These are phyloP conservation scores for Sebastes cheni DNA, from an alignment of 2,797 vertebrate species.

Conservation along the genomic window DNA sequence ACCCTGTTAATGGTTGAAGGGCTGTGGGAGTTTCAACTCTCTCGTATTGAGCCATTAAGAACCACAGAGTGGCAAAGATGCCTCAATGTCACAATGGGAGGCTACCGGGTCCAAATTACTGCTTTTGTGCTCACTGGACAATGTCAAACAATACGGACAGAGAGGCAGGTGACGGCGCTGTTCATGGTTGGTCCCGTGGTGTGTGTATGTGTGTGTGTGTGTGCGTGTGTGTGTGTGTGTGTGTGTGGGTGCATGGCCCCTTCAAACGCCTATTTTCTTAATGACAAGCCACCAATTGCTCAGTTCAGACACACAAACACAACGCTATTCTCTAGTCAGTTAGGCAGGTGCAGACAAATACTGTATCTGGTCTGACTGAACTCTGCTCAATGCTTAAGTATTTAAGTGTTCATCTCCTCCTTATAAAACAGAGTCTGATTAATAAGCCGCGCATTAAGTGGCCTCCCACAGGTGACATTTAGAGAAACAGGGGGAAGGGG, in stretches of 20 bases:
- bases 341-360: constrained; percentile 59
- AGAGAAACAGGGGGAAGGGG: constrained; percentile 25
- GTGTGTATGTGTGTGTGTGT: background rate
- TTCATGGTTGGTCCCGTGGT: background rate
- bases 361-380: constrained; percentile 46
- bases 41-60: constrained; percentile 50
- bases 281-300: constrained; percentile 40
- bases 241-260: too few species aligned
- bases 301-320: background rate
- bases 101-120: constrained; percentile 48
- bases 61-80: constrained; percentile 46
- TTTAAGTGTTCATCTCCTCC: constrained; percentile 60
- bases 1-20: constrained; percentile 33
- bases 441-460: constrained; percentile 60
- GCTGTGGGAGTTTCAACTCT: constrained; percentile 13
- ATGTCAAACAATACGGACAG: constrained; percentile 54
- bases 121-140: constrained; percentile 59
- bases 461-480: constrained; percentile 65
- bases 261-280: constrained; percentile 43
- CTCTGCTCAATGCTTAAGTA: constrained; percentile 43
- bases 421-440: constrained; percentile 64
- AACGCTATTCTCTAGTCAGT: constrained; percentile 27
- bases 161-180: constrained; percentile 62
- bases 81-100: constrained; percentile 56
- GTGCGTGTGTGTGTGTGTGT: background rate